These are phyloP conservation scores for Steinernema carpocapsae DNA, from an alignment of 2,888 invertebrate genomes.

Conservation along the genomic window DNA sequence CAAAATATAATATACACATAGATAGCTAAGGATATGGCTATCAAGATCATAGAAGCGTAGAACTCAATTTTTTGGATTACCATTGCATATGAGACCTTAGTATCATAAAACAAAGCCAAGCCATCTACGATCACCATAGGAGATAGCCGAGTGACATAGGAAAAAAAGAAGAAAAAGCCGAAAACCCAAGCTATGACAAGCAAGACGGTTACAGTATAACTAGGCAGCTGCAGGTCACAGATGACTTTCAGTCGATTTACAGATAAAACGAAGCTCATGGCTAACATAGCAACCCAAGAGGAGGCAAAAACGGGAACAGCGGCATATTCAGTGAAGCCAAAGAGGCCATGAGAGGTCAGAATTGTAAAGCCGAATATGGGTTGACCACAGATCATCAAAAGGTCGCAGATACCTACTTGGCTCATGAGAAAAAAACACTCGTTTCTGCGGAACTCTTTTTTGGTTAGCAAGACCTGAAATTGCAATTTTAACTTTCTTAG, in stretches of 20 bases:
- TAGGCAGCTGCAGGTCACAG: background rate
- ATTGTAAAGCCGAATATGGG: constrained; percentile 1
- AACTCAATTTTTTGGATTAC: constrained; percentile 3
- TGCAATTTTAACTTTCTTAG: background rate
- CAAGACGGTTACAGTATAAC: background rate
- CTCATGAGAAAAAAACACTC: constrained; percentile 1
- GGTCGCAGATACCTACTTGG: constrained; percentile 8
- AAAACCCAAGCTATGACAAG: background rate
- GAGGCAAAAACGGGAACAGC: background rate
- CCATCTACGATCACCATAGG: constrained; percentile 17
- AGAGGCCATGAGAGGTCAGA: background rate
- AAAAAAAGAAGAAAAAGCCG: constrained; percentile 2
- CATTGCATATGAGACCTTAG: background rate
- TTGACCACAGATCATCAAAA: constrained; percentile 8
- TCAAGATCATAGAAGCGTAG: background rate
- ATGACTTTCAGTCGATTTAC: constrained; percentile 1
- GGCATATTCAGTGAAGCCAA: constrained; percentile 6
- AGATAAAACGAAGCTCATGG: background rate
- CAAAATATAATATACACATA: background rate
- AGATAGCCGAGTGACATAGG: background rate
- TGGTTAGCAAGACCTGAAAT: background rate
- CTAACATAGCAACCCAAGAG: background rate
- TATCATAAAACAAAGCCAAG: background rate
- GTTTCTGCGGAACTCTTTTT: constrained; percentile 6
- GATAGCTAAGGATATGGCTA: background rate